Evolutionary conservation across 2,113 vertebrate species (phyloP), one percentile per base, ranked within the genome.

Genomic region (Pongo abelii): DNA sequence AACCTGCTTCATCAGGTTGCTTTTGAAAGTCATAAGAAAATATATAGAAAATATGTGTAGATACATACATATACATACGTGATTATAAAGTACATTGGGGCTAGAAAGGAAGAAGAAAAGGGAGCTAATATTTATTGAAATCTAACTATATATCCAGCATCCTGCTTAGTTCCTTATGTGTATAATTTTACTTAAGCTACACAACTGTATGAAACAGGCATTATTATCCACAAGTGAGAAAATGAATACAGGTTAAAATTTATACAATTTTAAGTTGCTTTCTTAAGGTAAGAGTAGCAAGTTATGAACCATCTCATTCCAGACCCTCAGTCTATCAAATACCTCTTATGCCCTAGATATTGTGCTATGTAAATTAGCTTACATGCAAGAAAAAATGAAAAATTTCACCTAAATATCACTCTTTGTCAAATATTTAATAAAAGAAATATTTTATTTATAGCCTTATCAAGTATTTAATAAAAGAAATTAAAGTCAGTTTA

Each of bases 11-110:
- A 88, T 93, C 35, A 43, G 78, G 64, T 94, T 96, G 78, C 78
- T 32, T 91, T 96, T 96, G 64, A 93, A 93, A 94, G 27, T 50
- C 50, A 30, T 91, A 67, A 93, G 38, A 96, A 88, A 94, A 35
- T 81, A 6, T 70, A 5, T 81, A 35, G 75, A 64, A 88, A 59
- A 46, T 50, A 32, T 50, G 6, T 83, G 27, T 67, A 30, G 1
- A 67, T 61, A 48, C 0, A 46, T n/a, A 40, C 7, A 8, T 69
- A 46, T n/a, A 59, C 8, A 85, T 57, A 78, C 61, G 6, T 64
- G 30, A 64, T 64, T 86, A 69, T 55, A 38, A 85, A 77, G 18
- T 94, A 61, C 74, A 57, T 46, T 84, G 72, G 46, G 74, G 89
- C 50, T 67, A 59, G 64, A 48, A 89, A 89, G 72, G 35, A 91